Evolutionary conservation across 2,888 invertebrate species (phyloP).

Genomic region (Noctua fimbriata): DNA sequence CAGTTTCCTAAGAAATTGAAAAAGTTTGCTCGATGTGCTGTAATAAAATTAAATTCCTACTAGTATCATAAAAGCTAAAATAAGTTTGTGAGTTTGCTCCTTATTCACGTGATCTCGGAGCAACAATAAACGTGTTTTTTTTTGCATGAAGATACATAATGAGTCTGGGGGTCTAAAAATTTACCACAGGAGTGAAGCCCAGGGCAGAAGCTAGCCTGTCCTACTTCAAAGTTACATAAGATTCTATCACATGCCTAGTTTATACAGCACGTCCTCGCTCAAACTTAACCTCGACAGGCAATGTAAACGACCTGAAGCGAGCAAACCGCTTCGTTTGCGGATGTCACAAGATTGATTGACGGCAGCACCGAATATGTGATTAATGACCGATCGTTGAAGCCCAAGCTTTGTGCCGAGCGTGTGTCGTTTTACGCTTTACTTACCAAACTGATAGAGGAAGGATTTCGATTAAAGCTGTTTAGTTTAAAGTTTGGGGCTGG

Average conservation of each 20-base stretch:
- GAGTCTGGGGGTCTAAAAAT: too few species aligned
- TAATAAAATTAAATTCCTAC: neutral
- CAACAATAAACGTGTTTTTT: neutral
- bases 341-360: conserved; percentile 84
- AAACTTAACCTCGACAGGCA: conserved; percentile 37
- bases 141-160: neutral
- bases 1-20: neutral
- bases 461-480: conserved; percentile 22
- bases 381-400: conserved; percentile 75
- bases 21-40: neutral
- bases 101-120: neutral
- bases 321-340: conserved; percentile 79
- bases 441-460: conserved; percentile 36
- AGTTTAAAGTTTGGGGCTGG: neutral
- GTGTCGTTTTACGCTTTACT: conserved; percentile 60
- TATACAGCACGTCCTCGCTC: conserved; percentile 19
- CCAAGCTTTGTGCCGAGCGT: conserved; percentile 48
- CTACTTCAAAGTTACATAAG: conserved; percentile 15
- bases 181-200: neutral
- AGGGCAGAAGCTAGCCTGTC: neutral
- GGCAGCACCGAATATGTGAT: conserved; percentile 84
- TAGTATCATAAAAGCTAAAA: neutral
- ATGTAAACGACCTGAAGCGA: conserved; percentile 67
- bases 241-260: neutral
- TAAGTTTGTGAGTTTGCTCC: neutral